A percentile compares a stretch with the other conserved stretches of the same genome.
These are phyloP conservation scores for Nomada lathburiana DNA, from an alignment of 2,888 invertebrate species.

Conservation along the genomic window DNA sequence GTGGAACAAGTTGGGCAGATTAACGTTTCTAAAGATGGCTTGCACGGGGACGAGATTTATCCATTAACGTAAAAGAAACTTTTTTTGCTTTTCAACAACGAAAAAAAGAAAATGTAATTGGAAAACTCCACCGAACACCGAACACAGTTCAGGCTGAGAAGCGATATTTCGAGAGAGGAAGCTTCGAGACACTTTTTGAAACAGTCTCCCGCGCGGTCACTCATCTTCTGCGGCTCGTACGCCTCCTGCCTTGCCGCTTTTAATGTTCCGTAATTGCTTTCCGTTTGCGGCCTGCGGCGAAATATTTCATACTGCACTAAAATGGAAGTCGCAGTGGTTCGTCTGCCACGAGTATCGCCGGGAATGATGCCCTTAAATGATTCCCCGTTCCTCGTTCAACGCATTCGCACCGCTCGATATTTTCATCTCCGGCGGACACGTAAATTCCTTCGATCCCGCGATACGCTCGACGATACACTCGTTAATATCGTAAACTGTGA, in stretches of 20 bases:
- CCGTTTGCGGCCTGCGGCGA: constrained; percentile 72
- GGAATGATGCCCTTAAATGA: constrained; percentile 47
- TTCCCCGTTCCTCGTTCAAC: constrained; percentile 30
- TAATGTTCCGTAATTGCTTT: constrained; percentile 75
- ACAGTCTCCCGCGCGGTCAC: constrained; percentile 52
- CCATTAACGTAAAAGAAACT: too few relatives aligned
- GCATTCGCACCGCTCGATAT: not conserved
- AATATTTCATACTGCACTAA: constrained; percentile 71
- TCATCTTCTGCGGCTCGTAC: constrained; percentile 64
- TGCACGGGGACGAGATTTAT: too few relatives aligned
- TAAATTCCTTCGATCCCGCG: not conserved
- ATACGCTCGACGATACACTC: not conserved
- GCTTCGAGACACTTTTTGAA: constrained; percentile 56
- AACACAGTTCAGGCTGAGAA: too few relatives aligned
- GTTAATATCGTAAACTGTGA: not conserved
- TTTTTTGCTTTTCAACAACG: too few relatives aligned
- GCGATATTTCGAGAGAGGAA: not conserved
- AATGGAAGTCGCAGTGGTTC: constrained; percentile 58
- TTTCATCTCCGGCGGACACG: not conserved
- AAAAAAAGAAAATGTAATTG: too few relatives aligned
- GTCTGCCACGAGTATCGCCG: constrained; percentile 45
- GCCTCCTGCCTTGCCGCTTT: constrained; percentile 60
- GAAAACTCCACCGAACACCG: too few relatives aligned
- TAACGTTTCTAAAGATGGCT: too few relatives aligned
- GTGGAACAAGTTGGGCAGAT: too few relatives aligned